A percentile compares a stretch with the other conserved stretches of the same genome.
phyloP scores from a whole-genome alignment of 2,113 vertebrate species.

The Oreotrochilus melanogaster region DNA sequence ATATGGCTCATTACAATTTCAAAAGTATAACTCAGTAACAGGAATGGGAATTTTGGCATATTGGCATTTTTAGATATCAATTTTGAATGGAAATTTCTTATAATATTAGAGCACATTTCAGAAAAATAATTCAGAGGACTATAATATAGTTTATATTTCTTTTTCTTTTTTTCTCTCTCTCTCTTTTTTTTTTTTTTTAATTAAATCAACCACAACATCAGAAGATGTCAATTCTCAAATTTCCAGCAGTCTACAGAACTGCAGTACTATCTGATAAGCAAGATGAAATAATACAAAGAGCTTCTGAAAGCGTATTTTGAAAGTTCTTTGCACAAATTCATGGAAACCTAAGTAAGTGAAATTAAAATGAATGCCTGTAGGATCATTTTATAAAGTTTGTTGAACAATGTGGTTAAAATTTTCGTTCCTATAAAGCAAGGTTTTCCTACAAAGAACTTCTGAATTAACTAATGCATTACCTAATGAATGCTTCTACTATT shows the following conservation, averaged over 20 bases:
- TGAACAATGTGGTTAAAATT: neutral
- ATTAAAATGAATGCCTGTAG: neutral
- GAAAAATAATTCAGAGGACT: neutral
- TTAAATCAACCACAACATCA: neutral
- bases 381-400: neutral
- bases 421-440: neutral
- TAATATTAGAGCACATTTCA: neutral
- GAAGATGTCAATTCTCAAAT: constrained; percentile 43
- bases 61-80: neutral
- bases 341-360: constrained; percentile 13
- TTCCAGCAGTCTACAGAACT: constrained; percentile 34
- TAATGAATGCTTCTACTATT: neutral
- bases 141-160: neutral
- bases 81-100: neutral
- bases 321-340: neutral
- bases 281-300: neutral
- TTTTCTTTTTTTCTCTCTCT: neutral
- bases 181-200: neutral
- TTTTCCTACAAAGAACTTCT: neutral
- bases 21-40: neutral
- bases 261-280: constrained; percentile 15
- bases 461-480: neutral
- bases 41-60: neutral
- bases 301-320: neutral
- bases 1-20: neutral